Conservation (phyloP, 1,140 invertebrate genomes). For the Batillaria attramentaria region DNA sequence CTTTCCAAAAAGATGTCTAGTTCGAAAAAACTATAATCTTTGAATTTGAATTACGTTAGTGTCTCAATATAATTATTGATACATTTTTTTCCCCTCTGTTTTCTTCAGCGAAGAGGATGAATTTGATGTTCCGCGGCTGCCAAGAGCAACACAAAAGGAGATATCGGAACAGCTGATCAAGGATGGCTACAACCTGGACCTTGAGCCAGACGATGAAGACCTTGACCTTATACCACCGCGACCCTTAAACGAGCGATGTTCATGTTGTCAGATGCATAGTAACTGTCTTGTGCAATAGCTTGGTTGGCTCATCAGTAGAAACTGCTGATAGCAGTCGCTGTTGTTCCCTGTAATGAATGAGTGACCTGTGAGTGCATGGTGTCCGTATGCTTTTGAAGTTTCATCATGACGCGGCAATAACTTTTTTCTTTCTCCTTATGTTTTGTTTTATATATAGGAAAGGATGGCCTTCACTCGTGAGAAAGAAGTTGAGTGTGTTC, state of each 20-base stretch:
- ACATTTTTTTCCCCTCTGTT: neutral
- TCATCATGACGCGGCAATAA: no score
- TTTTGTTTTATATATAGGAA: no score
- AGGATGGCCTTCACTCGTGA: no score
- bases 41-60: neutral
- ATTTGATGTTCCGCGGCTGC: conserved; percentile 65
- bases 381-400: no score
- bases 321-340: no score
- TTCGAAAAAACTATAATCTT: neutral
- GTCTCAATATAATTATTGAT: no score
- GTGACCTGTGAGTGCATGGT: no score
- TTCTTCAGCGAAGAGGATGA: conserved; percentile 69
- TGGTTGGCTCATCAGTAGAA: no score
- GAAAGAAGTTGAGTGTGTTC: no score
- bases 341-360: no score
- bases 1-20: no score
- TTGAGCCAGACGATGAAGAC: conserved; percentile 77
- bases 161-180: conserved; percentile 71
- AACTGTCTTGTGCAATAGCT: conserved; percentile 39
- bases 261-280: conserved; percentile 66
- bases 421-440: no score
- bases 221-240: conserved; percentile 74
- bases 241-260: conserved; percentile 70
- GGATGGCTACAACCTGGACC: conserved; percentile 72
- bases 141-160: conserved; percentile 65